Percentiles rank a stretch among this genome's conserved stretches.
phyloP scores from a whole-genome alignment of 2,888 invertebrate genomes.

The Mythimna vitellina region DNA sequence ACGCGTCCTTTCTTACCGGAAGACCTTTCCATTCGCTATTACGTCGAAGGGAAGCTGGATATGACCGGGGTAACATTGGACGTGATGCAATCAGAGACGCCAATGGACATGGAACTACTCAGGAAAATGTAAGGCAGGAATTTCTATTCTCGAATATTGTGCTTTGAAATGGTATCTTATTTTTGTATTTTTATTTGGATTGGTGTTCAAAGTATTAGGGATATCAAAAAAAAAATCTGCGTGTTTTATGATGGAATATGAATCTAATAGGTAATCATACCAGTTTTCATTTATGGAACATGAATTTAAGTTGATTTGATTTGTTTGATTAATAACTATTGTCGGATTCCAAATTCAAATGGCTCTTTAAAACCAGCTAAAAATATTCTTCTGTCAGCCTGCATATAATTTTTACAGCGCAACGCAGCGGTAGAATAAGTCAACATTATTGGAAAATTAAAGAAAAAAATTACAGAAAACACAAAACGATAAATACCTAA shows the following conservation, averaged over 20 bases:
- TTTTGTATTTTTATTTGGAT: slow-evolving; percentile 19
- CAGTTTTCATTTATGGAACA: background rate
- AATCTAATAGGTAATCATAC: background rate
- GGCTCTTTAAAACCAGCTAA: background rate
- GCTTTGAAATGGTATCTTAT: slow-evolving; percentile 36
- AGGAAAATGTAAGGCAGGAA: slow-evolving; percentile 37
- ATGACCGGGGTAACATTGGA: slow-evolving; percentile 57
- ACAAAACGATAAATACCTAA: no score
- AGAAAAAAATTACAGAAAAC: no score
- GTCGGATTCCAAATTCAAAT: background rate
- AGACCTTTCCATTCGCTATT: slow-evolving; percentile 59
- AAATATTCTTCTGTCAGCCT: background rate
- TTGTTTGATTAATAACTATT: background rate
- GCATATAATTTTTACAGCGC: no score
- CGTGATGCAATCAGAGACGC: slow-evolving; percentile 63
- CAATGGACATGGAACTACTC: slow-evolving; percentile 52
- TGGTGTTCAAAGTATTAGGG: background rate
- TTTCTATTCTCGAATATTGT: slow-evolving; percentile 45
- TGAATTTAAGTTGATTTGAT: background rate
- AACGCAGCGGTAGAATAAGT: no score
- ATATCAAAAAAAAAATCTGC: background rate
- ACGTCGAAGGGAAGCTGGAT: slow-evolving; percentile 60
- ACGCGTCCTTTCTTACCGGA: slow-evolving; percentile 55
- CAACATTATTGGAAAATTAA: no score
- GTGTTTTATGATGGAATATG: background rate